phyloP scores from a whole-genome alignment of 2,888 invertebrate genomes.

The Deilephila elpenor region DNA sequence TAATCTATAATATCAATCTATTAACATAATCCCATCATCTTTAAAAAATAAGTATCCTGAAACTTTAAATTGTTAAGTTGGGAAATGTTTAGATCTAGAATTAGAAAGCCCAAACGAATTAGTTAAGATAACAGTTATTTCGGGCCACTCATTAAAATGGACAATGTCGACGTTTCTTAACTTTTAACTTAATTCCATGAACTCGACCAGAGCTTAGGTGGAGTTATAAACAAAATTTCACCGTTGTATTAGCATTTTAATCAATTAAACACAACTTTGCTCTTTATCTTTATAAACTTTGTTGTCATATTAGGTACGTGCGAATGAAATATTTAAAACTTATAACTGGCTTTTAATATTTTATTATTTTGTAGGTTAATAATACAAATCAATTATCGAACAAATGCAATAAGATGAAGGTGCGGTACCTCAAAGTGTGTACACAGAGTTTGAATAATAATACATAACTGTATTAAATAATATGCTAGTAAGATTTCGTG shows the following conservation, averaged over 20 bases:
- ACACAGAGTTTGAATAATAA: too few relatives aligned
- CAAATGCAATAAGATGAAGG: too few relatives aligned
- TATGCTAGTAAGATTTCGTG: too few relatives aligned
- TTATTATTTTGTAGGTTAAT: too few relatives aligned
- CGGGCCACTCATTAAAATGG: not conserved
- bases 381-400: too few relatives aligned
- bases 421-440: too few relatives aligned
- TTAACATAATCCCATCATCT: not conserved
- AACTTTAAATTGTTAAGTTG: constrained; percentile 13
- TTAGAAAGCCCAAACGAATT: not conserved
- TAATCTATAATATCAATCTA: too few relatives aligned
- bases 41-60: not conserved
- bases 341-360: too few relatives aligned
- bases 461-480: too few relatives aligned
- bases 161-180: constrained; percentile 10
- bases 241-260: not conserved
- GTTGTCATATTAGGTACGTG: not conserved
- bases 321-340: not conserved
- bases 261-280: constrained; percentile 7
- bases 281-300: not conserved
- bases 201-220: not conserved
- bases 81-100: not conserved
- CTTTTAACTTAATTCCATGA: not conserved
- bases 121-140: constrained; percentile 4
- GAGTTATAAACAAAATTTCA: not conserved